Evolutionary conservation across 2,113 vertebrate species (phyloP).

Genomic region (Trichechus manatus): DNA sequence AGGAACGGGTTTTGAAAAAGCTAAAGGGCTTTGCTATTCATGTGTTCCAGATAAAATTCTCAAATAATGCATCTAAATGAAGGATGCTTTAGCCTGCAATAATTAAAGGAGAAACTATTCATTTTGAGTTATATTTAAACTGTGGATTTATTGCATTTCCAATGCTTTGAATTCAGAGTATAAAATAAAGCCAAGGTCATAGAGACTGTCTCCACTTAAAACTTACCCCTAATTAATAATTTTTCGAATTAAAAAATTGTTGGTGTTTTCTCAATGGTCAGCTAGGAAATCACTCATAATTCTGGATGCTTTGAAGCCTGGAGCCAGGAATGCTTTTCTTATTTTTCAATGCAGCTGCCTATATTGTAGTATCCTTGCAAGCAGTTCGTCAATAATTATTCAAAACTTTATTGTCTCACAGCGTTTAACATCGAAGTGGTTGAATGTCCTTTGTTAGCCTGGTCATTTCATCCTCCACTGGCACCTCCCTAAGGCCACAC

Average conservation of each 20-base stretch:
- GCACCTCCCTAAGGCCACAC: not conserved
- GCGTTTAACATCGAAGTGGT: not conserved
- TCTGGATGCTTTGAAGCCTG: slow-evolving; percentile 15
- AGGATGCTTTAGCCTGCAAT: slow-evolving; percentile 55
- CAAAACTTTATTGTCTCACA: not conserved
- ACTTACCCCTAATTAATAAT: slow-evolving; percentile 41
- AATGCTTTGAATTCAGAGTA: slow-evolving; percentile 7
- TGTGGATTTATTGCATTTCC: slow-evolving; percentile 47
- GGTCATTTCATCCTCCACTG: not conserved
- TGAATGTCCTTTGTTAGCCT: slow-evolving; percentile 23
- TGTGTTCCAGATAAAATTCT: slow-evolving; percentile 61
- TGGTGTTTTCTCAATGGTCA: slow-evolving; percentile 36
- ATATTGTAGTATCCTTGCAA: slow-evolving; percentile 18
- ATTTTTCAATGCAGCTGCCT: slow-evolving; percentile 4
- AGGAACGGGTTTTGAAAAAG: slow-evolving; percentile 55
- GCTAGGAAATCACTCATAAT: slow-evolving; percentile 46
- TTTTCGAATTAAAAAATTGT: slow-evolving; percentile 51
- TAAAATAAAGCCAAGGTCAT: slow-evolving; percentile 58
- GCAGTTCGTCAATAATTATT: slow-evolving; percentile 23
- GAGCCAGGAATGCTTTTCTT: slow-evolving; percentile 3
- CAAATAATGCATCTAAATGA: slow-evolving; percentile 75
- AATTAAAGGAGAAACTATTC: slow-evolving; percentile 62
- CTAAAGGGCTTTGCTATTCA: slow-evolving; percentile 69
- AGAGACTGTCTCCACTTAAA: slow-evolving; percentile 40
- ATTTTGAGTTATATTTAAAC: slow-evolving; percentile 38